Conservation (phyloP, 2,888 invertebrate genomes). For the Troilus luridus region DNA sequence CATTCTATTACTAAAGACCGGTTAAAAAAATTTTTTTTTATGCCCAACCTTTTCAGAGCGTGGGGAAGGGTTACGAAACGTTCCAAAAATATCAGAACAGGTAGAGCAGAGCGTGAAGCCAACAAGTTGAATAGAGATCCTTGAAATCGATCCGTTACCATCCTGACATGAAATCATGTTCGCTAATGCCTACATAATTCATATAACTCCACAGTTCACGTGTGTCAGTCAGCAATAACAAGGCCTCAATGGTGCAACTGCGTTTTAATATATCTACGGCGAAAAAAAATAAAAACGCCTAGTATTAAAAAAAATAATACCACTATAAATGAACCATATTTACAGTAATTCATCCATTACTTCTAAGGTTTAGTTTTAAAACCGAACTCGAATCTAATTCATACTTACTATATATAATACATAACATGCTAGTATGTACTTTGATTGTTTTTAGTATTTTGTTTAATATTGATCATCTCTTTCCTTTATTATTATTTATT, state of each 20-base stretch:
- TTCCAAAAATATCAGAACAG: conserved; percentile 6
- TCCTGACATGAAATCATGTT: background rate
- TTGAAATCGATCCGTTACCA: conserved; percentile 11
- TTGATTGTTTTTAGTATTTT: too few relatives aligned
- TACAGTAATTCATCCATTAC: too few relatives aligned
- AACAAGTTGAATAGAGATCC: background rate
- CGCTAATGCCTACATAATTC: background rate
- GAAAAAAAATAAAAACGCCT: too few relatives aligned
- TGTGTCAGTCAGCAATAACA: background rate
- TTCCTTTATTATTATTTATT: too few relatives aligned
- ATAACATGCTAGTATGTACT: too few relatives aligned
- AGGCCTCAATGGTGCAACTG: background rate
- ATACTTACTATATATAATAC: too few relatives aligned
- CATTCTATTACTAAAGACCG: too few relatives aligned
- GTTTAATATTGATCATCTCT: too few relatives aligned
- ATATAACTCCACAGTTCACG: background rate
- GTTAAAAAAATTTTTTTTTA: background rate
- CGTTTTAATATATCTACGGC: background rate
- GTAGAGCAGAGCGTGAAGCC: background rate
- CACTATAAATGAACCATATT: too few relatives aligned
- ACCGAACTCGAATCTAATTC: too few relatives aligned
- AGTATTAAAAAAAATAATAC: too few relatives aligned
- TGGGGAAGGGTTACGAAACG: background rate
- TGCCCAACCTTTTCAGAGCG: background rate
- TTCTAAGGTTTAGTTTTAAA: too few relatives aligned